Evolutionary conservation across 2,888 invertebrate species (phyloP).

Genomic region (Steinernema hermaphroditum): DNA sequence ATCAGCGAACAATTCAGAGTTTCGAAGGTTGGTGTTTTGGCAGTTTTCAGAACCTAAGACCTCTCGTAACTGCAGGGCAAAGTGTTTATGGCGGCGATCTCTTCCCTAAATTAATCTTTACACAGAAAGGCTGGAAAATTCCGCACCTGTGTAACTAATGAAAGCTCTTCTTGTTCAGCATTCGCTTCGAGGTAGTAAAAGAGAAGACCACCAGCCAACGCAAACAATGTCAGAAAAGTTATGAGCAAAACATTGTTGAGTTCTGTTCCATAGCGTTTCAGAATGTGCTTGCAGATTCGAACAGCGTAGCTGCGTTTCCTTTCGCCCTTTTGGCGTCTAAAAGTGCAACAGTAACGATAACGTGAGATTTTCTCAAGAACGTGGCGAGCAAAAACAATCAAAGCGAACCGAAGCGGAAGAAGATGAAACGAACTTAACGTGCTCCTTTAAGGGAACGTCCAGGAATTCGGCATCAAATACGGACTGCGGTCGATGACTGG

Average conservation of each 20-base stretch:
- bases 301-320: too few species aligned
- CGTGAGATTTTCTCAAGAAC: too few species aligned
- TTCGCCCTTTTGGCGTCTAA: background rate
- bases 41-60: background rate
- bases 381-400: too few species aligned
- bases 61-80: slow-evolving; percentile 1
- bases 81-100: slow-evolving; percentile 28
- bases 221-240: slow-evolving; percentile 31
- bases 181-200: slow-evolving; percentile 39
- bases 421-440: background rate
- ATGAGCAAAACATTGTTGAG: slow-evolving; percentile 16
- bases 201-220: slow-evolving; percentile 38
- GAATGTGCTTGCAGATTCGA: background rate
- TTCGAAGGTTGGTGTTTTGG: background rate
- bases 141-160: background rate
- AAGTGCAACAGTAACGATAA: background rate
- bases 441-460: background rate
- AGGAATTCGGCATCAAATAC: background rate
- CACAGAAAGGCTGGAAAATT: background rate
- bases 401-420: background rate
- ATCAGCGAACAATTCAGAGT: too few species aligned
- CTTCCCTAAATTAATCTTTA: background rate
- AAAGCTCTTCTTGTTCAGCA: slow-evolving; percentile 33
- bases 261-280: background rate
- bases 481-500: background rate